These are phyloP conservation scores for Petrocephalus sullivani DNA, from an alignment of 2,797 vertebrate genomes.

Conservation along the genomic window DNA sequence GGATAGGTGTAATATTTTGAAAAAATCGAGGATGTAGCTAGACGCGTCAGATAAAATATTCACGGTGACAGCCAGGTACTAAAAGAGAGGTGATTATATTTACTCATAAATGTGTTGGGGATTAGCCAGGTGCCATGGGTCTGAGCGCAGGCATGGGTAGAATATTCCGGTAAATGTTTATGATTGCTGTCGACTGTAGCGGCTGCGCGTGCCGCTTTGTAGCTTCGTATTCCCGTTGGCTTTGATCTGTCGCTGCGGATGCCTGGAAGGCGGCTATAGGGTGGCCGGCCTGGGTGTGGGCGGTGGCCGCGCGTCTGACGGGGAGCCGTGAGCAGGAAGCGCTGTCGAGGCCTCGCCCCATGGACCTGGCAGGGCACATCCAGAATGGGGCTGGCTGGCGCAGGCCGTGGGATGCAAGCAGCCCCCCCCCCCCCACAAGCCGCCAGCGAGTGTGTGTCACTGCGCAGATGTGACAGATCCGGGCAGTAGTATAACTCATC, in stretches of 20 bases:
- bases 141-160: neutral
- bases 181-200: neutral
- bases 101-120: neutral
- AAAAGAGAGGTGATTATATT: neutral
- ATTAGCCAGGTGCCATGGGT: neutral
- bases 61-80: neutral
- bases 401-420: neutral
- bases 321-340: neutral
- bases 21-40: neutral
- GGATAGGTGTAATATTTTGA: conserved; percentile 1
- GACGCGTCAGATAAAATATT: neutral
- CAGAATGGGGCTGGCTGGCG: neutral
- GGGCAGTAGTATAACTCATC: neutral
- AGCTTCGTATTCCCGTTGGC: neutral
- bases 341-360: neutral
- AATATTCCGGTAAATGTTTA: neutral
- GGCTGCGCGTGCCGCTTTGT: neutral
- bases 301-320: neutral
- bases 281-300: no score
- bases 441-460: neutral
- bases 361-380: neutral
- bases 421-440: neutral
- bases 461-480: neutral
- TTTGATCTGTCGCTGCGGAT: neutral
- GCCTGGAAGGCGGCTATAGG: neutral